phyloP scores from a whole-genome alignment of 92 coral and sea anemone genomes.

The Paragorgia papillata region DNA sequence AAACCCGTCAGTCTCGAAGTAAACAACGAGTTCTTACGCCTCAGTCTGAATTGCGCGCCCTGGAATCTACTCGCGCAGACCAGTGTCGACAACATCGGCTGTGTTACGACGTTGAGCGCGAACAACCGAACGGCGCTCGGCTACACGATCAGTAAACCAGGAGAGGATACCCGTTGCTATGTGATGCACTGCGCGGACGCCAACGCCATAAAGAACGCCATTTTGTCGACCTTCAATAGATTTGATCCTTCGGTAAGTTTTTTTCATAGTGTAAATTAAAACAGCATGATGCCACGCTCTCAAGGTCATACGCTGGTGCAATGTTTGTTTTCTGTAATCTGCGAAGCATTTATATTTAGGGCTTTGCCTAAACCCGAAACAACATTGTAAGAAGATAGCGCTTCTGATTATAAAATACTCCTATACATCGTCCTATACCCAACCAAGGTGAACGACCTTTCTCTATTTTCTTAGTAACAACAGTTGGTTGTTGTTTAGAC shows the following conservation, averaged over 20 bases:
- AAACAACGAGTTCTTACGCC: slow-evolving; percentile 71
- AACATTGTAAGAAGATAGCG: too few relatives aligned
- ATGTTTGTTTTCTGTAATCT: too few relatives aligned
- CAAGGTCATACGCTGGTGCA: too few relatives aligned
- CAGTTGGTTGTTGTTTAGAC: not conserved
- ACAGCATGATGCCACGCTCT: too few relatives aligned
- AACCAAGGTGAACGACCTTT: too few relatives aligned
- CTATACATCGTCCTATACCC: too few relatives aligned
- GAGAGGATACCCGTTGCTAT: slow-evolving; percentile 74
- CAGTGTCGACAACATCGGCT: slow-evolving; percentile 77
- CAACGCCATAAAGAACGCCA: slow-evolving; percentile 60
- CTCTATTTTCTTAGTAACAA: not conserved
- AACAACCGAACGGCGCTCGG: slow-evolving; percentile 72
- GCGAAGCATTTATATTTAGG: too few relatives aligned
- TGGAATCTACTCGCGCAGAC: slow-evolving; percentile 85
- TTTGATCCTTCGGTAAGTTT: slow-evolving; percentile 76
- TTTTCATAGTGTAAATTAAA: not conserved
- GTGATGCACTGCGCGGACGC: slow-evolving; percentile 77
- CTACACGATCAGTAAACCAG: slow-evolving; percentile 67
- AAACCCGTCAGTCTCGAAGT: slow-evolving; percentile 85
- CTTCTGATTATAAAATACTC: too few relatives aligned
- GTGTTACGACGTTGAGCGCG: slow-evolving; percentile 64
- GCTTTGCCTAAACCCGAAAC: too few relatives aligned
- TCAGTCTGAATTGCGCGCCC: slow-evolving; percentile 88
- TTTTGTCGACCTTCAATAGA: slow-evolving; percentile 71